A percentile compares a stretch with the other conserved stretches of the same genome.
phyloP scores from a whole-genome alignment of 2,888 invertebrate genomes.

The Tenthredo amoena region DNA sequence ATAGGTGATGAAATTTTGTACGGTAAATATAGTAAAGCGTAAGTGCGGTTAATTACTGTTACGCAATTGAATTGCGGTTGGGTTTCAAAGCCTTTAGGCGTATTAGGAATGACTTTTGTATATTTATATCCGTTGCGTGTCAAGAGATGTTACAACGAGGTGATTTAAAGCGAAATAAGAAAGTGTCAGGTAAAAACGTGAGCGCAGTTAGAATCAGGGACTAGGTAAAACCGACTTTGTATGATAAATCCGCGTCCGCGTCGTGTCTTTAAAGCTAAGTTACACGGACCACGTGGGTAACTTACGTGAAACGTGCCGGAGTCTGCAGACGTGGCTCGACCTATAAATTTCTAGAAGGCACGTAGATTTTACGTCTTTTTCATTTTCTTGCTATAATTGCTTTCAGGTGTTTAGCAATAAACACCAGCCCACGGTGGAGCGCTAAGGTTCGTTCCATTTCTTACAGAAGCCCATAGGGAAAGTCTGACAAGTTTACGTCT shows the following conservation, averaged over 20 bases:
- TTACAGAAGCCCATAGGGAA: background rate
- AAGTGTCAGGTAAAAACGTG: background rate
- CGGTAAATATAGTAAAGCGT: background rate
- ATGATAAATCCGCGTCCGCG: background rate
- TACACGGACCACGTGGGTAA: background rate
- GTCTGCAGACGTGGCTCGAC: background rate
- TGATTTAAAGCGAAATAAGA: constrained; percentile 11
- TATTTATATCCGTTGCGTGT: background rate
- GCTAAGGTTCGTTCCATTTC: background rate
- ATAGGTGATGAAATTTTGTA: background rate
- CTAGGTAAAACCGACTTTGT: background rate
- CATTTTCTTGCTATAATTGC: constrained; percentile 7
- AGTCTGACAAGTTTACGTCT: constrained; percentile 10
- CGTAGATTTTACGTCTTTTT: constrained; percentile 19
- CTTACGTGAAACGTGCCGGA: constrained; percentile 16
- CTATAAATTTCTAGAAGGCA: constrained; percentile 5
- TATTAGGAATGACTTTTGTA: background rate
- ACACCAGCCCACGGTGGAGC: background rate
- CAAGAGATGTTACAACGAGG: background rate
- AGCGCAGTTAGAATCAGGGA: background rate
- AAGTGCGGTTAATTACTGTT: background rate
- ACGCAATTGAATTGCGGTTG: background rate
- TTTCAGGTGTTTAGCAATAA: constrained; percentile 28
- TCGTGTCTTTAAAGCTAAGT: background rate
- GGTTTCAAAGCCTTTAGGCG: background rate